A percentile compares a stretch with the other conserved stretches of the same genome.
Evolutionary conservation across 2,888 invertebrate genomes (phyloP).

Genomic region (Chrysolina haemoptera): DNA sequence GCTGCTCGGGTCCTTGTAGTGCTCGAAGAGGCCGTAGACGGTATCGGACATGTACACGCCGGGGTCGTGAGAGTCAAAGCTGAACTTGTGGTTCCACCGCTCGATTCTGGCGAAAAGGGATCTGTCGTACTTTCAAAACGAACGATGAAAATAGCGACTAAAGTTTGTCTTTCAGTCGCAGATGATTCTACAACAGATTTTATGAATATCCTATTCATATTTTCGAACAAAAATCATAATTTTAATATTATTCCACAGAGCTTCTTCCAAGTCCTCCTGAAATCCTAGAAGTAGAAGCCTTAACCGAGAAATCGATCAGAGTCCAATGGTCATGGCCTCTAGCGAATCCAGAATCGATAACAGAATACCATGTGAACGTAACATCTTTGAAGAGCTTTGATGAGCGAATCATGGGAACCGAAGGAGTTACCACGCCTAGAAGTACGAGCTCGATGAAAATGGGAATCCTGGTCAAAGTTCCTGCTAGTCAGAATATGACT

Average conservation of each 20-base stretch:
- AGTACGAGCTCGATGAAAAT: slow-evolving; percentile 54
- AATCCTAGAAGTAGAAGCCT: slow-evolving; percentile 80
- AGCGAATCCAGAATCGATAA: slow-evolving; percentile 77
- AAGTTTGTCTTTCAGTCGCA: no score
- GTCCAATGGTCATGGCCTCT: slow-evolving; percentile 81
- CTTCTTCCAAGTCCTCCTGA: slow-evolving; percentile 83
- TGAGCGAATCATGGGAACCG: slow-evolving; percentile 71
- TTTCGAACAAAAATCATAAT: no score
- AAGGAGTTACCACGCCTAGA: slow-evolving; percentile 61
- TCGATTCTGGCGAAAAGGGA: slow-evolving; percentile 97
- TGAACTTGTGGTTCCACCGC: slow-evolving; percentile 93
- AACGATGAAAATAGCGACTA: no score
- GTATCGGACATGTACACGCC: slow-evolving; percentile 94
- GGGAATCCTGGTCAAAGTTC: slow-evolving; percentile 70
- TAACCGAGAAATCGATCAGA: slow-evolving; percentile 81
- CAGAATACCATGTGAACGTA: slow-evolving; percentile 80
- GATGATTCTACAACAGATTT: no score
- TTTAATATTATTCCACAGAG: slow-evolving; percentile 70
- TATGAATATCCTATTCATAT: no score
- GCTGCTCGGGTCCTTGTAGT: slow-evolving; percentile 87
- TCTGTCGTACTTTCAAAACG: slow-evolving; percentile 95
- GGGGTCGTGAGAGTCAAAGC: slow-evolving; percentile 98
- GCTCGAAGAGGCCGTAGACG: slow-evolving; percentile 81
- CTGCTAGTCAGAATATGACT: slow-evolving; percentile 74
- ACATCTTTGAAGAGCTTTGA: slow-evolving; percentile 82